Base-by-base conservation (phyloP, 1,140 invertebrate species). In the Nasonia vitripennis region DNA sequence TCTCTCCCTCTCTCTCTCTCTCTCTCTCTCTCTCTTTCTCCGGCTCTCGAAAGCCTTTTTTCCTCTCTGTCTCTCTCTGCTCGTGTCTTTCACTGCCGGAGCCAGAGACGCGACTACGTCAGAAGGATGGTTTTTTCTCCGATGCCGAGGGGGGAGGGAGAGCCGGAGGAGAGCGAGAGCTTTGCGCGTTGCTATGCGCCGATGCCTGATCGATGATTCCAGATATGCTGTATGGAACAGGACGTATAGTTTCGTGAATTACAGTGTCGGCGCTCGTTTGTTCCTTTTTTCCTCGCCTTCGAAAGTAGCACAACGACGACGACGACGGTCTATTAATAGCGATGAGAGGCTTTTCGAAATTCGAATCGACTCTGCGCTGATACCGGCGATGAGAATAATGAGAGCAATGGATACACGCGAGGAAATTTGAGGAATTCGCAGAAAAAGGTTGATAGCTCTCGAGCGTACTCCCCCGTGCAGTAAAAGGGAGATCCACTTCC, bases 51-150 rank as follows among this genome's bases (percentile, higher is more conserved):
- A 9, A 23, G 67, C 23, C n/a, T 68, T 68, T 68, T n/a, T 68
- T 48, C 79, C 27, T n/a, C 51, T 85, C 27, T 79, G 74, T 79
- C 20, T 83, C 67, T 80, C 27, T 87, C 27, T 27, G 27, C 27
- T 34, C 41, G 41, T 67, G 62, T 67, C 68, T 71, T 71, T 31
- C 31, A 31, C 55, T 62, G 1, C 17, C 17, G 1, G 17, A 17
- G 55, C 17, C 12, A 2, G 55, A 62, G 41, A 7, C 1, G 7
- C 55, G 55, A 62, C 55, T 62, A n/a, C 17, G 17, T 62, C 51
- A 55, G 51, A 55, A 55, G 51, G 51, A 55, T 55, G 12, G 51
- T 55, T 55, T 55, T 55, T 55, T 55, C 17, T 51, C 14, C 9
- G 10, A 1, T 55, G 27, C 51, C 51, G 12, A 2, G 17, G n/a